Evolutionary conservation across 2,888 invertebrate species (phyloP), one percentile per base, ranked within the genome.

Genomic region (Parnassius smintheus): DNA sequence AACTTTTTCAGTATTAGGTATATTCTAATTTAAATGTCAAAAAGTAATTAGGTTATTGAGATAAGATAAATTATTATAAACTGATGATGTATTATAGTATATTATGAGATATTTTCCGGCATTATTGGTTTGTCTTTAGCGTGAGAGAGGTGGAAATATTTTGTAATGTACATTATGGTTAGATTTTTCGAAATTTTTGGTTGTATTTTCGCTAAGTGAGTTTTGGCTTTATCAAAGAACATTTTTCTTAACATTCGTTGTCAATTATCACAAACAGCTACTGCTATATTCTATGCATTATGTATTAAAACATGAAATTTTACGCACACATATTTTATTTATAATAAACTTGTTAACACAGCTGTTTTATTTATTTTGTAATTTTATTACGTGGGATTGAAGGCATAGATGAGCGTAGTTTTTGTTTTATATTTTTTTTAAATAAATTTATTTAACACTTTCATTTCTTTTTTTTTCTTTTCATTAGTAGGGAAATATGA

Each of bases 1-100:
- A 84, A 82, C 83, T 88, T 85, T 87, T 87, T 86, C 89, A 89
- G 89, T 89, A 88, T 89, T 91, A 88, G 83, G 82, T 84, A 84
- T 80, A 79, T 80, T 82, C 64, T 81, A 81, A 66, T 85, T 83
- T 86, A 86, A 87, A 85, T 85, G 83, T 85, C 74, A 74, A 84
- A 84, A 85, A 85, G 83, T 49, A 49, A 49, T 35, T 83, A 84
- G 80, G 79, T 81, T 62, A 55, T 67, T 68, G 62, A 65, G 60
- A 64, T 68, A 67, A 64, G 46, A 18, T 62, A 54, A 54, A 49
- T 62, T 58, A 25, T 54, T 50, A 11, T 4, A 61, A 53, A 11
- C 35, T 13, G 42, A 35, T 35, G 0, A 35, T 35, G 7, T 35
- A 7, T 35, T 18, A 44, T 61, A 35, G 13, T 35, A 48, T 9